Conservation (phyloP, 2,888 invertebrate genomes). For the Tetanocera ferruginea region DNA sequence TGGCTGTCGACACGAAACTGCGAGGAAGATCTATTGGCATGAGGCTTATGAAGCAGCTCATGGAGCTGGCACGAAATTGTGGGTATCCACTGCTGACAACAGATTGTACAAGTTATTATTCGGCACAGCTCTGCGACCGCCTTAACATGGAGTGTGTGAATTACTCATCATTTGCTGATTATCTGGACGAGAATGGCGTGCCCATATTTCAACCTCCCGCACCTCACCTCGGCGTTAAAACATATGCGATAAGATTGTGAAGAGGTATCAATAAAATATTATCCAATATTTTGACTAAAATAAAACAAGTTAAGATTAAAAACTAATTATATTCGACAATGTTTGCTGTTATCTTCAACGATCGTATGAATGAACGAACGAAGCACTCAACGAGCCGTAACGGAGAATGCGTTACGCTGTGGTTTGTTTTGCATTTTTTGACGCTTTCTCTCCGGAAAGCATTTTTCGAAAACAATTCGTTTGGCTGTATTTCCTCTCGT, state of each 20-base stretch:
- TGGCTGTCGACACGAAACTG: conserved; percentile 56
- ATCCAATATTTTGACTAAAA: background rate
- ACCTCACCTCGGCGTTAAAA: conserved; percentile 60
- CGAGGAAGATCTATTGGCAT: conserved; percentile 62
- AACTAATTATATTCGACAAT: background rate
- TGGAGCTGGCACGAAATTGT: conserved; percentile 50
- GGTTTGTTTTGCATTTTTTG: conserved; percentile 18
- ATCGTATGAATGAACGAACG: background rate
- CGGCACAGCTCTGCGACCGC: conserved; percentile 57
- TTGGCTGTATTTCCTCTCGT: conserved; percentile 41
- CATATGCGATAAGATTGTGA: conserved; percentile 55
- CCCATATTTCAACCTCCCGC: conserved; percentile 58
- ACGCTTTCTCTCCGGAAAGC: conserved; percentile 29
- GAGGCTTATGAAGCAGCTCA: conserved; percentile 54
- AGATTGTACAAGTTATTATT: conserved; percentile 65
- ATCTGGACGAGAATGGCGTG: conserved; percentile 53
- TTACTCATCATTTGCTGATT: conserved; percentile 55
- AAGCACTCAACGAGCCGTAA: background rate
- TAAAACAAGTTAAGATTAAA: background rate
- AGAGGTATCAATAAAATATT: background rate
- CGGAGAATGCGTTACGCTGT: background rate
- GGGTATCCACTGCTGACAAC: conserved; percentile 56
- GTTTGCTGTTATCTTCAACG: background rate
- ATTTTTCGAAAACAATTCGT: conserved; percentile 47
- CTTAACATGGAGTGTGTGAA: conserved; percentile 59